Evolutionary conservation across 1,140 invertebrate genomes (phyloP).

Genomic region (roundworm (Caenorhabditis elegans)): DNA sequence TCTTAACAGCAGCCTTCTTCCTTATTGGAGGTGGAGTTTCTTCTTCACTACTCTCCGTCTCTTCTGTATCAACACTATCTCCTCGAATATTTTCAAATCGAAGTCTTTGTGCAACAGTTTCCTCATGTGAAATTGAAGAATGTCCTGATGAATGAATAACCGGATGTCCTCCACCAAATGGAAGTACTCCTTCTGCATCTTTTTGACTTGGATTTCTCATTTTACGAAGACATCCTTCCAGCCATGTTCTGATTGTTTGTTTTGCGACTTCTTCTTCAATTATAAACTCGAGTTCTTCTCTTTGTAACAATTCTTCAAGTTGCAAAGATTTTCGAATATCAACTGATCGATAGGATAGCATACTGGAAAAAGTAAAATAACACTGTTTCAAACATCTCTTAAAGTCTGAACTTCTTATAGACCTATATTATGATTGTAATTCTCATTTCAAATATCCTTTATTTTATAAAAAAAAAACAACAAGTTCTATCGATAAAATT

Average conservation of each 20-base stretch:
- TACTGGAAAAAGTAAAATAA: constrained; percentile 72
- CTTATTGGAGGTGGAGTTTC: constrained; percentile 28
- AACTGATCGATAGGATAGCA: constrained; percentile 97
- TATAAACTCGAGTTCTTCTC: constrained; percentile 97
- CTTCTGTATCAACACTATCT: not conserved
- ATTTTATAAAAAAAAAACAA: too few species aligned
- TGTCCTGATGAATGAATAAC: not conserved
- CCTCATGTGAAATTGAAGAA: not conserved
- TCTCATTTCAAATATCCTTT: too few species aligned
- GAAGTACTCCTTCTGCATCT: constrained; percentile 41
- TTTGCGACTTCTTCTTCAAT: constrained; percentile 99
- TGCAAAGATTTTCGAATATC: constrained; percentile 97
- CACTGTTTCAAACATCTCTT: not conserved
- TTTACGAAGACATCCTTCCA: constrained; percentile 69
- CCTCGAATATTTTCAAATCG: constrained; percentile 30
- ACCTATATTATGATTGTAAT: too few species aligned
- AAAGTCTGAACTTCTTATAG: too few species aligned
- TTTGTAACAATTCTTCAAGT: constrained; percentile 90
- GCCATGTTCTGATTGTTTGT: constrained; percentile 81
- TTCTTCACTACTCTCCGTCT: constrained; percentile 39
- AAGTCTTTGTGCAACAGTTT: constrained; percentile 36
- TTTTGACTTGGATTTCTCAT: constrained; percentile 57
- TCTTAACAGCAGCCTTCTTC: constrained; percentile 37
- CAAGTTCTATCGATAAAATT: too few species aligned
- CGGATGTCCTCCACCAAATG: constrained; percentile 6